Base-by-base conservation (phyloP, 2,888 invertebrate genomes). In the Xylota segnis region DNA sequence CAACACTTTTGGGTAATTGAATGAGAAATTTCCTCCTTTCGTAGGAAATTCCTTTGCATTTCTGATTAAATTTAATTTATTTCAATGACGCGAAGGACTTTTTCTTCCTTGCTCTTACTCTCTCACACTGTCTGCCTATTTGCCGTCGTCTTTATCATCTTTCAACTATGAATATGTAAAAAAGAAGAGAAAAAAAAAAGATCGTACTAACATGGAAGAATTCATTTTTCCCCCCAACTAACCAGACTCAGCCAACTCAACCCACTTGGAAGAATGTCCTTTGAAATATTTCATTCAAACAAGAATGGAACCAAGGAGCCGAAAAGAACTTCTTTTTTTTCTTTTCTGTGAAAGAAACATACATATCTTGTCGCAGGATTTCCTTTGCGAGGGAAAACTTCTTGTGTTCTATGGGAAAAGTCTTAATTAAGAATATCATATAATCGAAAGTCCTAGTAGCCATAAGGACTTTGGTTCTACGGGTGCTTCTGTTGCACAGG, bases 1-100 rank as follows among this genome's bases (percentile, higher is more conserved):
- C 79, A 79, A 84, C 79, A 81, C 81, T 84, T 79, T 77, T 70
- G 79, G 65, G 79, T 84, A 79, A 84, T 84, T 84, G 84, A 84
- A 79, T 84, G 81, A 81, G 59, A 79, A 84, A 84, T 71, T 84
- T 71, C 66, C 75, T 65, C 79, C 79, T 63, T 58, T 84, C 75
- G 75, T 71, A 75, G 75, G 75, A 71, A 84, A 79, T 81, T 84
- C 68, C 54, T 79, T 71, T 79, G 84, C 84, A 84, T 79, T 75
- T 71, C 66, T 84, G 75, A 79, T 84, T 65, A 81, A 84, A 84
- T 84, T 84, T 75, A 75, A 84, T 84, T 84, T 70, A 81, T 84
- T 84, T 79, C 59, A 84, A 84, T 71, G 59, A 65, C 81, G 81
- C 75, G 75, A 79, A 75, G 58, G 59, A 81, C 50, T 50, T 58